A percentile compares a stretch with the other conserved stretches of the same genome.
Conservation (phyloP, 2,797 vertebrate species). For the Delichon dasypus region DNA sequence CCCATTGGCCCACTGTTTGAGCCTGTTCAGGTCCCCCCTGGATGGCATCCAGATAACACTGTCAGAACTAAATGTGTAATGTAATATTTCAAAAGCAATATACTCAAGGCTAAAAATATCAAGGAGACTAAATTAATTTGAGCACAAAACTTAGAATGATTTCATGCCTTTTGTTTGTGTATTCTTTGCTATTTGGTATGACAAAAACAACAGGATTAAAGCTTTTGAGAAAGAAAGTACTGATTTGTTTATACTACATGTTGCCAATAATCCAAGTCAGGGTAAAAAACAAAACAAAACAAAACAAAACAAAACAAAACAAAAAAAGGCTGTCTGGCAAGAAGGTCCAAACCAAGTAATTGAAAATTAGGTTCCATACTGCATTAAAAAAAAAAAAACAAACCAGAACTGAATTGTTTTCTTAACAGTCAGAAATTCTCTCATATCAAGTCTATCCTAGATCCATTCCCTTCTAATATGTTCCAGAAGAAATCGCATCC, state of each 20-base stretch:
- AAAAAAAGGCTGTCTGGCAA: background rate
- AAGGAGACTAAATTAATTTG: background rate
- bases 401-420: background rate
- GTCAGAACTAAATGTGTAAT: background rate
- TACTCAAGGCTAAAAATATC: background rate
- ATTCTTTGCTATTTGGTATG: background rate
- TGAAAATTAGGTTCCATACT: background rate
- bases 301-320: too few relatives aligned
- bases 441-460: background rate
- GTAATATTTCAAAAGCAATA: background rate
- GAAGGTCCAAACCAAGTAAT: background rate
- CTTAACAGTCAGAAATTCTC: background rate
- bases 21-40: background rate
- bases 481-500: conserved; percentile 12
- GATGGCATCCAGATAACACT: background rate
- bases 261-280: background rate
- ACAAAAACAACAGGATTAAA: background rate
- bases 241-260: background rate
- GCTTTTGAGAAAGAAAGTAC: background rate
- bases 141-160: background rate
- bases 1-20: background rate
- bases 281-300: background rate
- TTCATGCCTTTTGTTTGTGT: background rate
- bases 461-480: background rate
- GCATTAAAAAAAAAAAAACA: background rate